Evolutionary conservation across 2,113 vertebrate species (phyloP).

Genomic region (Orcinus orca): DNA sequence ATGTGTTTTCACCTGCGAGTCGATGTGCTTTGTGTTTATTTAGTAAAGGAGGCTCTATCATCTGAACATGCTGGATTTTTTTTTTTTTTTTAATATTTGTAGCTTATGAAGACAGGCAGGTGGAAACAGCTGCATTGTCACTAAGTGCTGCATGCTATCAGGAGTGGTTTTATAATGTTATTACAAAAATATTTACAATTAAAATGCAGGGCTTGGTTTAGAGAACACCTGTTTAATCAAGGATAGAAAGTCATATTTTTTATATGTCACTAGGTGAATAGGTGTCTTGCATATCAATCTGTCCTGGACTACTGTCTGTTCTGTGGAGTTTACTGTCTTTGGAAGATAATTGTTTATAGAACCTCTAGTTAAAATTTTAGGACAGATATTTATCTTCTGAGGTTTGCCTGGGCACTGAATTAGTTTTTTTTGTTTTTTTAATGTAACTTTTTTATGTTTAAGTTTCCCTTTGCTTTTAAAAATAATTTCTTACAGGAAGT

Average conservation of each 20-base stretch:
- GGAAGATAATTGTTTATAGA: background rate
- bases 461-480: background rate
- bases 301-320: background rate
- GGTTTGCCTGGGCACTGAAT: background rate
- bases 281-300: conserved; percentile 38
- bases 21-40: background rate
- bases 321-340: background rate
- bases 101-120: background rate
- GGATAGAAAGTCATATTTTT: conserved; percentile 46
- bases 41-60: background rate
- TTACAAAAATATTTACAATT: conserved; percentile 42
- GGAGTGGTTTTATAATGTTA: background rate
- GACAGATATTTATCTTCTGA: background rate
- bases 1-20: background rate
- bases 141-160: background rate
- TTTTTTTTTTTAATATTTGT: background rate
- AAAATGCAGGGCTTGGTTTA: conserved; percentile 54
- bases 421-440: background rate
- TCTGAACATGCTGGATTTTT: background rate
- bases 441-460: background rate
- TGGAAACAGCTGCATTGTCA: background rate
- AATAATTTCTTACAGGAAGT: background rate
- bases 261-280: background rate
- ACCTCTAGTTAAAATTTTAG: background rate
- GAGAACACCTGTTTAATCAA: conserved; percentile 68